These are phyloP conservation scores for Pseudomyrmex cubaensis DNA, from an alignment of 1,140 invertebrate genomes.

Conservation along the genomic window DNA sequence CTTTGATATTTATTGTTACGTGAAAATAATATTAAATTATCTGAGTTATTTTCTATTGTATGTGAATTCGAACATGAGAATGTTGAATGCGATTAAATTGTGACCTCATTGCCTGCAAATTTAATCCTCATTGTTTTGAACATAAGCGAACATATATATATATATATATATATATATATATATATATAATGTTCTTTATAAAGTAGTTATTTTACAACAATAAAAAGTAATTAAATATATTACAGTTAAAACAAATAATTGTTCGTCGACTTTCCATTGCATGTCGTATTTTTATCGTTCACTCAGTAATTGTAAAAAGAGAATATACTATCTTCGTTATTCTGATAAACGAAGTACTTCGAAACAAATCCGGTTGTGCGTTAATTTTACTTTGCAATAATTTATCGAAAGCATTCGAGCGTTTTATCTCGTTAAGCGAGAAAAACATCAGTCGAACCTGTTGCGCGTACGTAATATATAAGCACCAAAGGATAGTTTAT, in stretches of 20 bases:
- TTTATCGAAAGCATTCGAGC: not conserved
- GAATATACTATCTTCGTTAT: not conserved
- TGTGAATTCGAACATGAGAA: not conserved
- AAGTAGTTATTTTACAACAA: no score
- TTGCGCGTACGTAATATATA: conserved; percentile 43
- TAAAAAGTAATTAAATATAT: no score
- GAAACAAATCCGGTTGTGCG: not conserved
- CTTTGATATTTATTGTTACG: not conserved
- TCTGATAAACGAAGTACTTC: no score
- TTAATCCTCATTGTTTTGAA: not conserved
- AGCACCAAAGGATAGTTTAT: conserved; percentile 34
- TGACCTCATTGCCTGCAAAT: not conserved
- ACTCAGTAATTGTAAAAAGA: no score
- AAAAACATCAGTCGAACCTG: conserved; percentile 39
- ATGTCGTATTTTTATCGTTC: no score
- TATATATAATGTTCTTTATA: no score
- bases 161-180: no score
- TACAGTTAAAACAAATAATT: no score
- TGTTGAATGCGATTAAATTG: not conserved
- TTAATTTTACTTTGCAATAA: conserved; percentile 16
- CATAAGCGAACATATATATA: no score
- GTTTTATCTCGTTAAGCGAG: conserved; percentile 19
- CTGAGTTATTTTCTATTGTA: not conserved
- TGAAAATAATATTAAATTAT: not conserved
- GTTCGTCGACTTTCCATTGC: no score